These are phyloP conservation scores for Gnatocerus cornutus DNA, from an alignment of 2,888 invertebrate species.

Conservation along the genomic window DNA sequence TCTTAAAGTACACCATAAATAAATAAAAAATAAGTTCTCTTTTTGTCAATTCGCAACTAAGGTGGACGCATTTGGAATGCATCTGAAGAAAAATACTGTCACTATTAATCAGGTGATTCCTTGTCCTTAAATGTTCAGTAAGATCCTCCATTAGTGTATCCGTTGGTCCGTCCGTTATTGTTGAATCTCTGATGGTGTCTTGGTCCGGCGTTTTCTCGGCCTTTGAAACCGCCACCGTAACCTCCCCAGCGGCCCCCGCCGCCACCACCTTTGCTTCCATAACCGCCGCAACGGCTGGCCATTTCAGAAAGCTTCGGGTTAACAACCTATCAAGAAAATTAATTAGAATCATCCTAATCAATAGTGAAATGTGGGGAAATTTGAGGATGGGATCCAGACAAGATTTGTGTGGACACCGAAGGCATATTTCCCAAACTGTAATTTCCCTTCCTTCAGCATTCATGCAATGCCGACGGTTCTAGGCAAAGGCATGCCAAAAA, in stretches of 20 bases:
- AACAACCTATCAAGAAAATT: constrained; percentile 76
- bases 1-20: constrained; percentile 27
- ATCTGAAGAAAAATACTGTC: constrained; percentile 58
- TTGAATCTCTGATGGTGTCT: constrained; percentile 59
- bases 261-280: constrained; percentile 74
- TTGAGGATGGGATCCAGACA: constrained; percentile 83
- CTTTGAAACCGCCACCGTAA: constrained; percentile 61
- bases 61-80: constrained; percentile 59
- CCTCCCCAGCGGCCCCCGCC: constrained; percentile 69
- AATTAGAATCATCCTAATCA: background rate
- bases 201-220: constrained; percentile 64
- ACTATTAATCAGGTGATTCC: constrained; percentile 42
- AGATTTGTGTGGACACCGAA: constrained; percentile 80
- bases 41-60: constrained; percentile 32
- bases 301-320: constrained; percentile 90
- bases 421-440: constrained; percentile 71
- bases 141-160: constrained; percentile 62
- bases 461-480: constrained; percentile 75
- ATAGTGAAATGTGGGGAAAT: constrained; percentile 54
- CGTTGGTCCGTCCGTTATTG: constrained; percentile 50
- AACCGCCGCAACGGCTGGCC: constrained; percentile 78
- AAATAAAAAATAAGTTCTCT: constrained; percentile 37
- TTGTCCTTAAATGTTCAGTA: constrained; percentile 56
- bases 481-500: constrained; percentile 84
- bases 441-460: constrained; percentile 81